Base-by-base conservation (phyloP, 2,888 invertebrate species). In the Drosophila tripunctata region DNA sequence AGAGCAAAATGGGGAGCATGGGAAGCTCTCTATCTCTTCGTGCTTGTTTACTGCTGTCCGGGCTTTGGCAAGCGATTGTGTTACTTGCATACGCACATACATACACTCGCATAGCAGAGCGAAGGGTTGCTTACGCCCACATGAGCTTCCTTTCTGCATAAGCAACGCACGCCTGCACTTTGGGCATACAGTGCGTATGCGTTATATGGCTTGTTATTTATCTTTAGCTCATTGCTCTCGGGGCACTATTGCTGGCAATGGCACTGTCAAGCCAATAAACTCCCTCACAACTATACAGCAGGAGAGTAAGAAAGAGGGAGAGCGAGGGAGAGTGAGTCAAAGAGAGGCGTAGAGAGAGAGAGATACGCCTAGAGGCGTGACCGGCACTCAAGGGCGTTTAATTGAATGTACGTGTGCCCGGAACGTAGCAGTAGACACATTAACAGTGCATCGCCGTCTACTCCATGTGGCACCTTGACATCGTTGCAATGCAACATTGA, bases 201-300 rank as follows among this genome's bases (percentile, higher is more conserved):
- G 83, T 72, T 78, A 85, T 87, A 87, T 65, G 70, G 85, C 88
- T 77, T 87, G 88, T 80, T 83, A 83, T 83, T 83, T 83, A 83
- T 87, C 83, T 83, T 80, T 74, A 65, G 88, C 87, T 83, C 84
- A 84, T 86, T 83, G 88, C 84, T 83, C 73, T 56, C 62, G 56
- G 56, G 58, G 40, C 60, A 60, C 61, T 55, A 57, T 45, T 38
- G 36, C 57, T 56, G 67, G 31, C 45, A 43, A 36, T 41, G 67
- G 22, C 58, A 48, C 47, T 64, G 61, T 47, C 61, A 75, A 84
- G 82, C 67, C 85, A 87, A 80, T 85, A 80, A 85, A 87, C 86
- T 70, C 60, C 43, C 56, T 33, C 50, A 40, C 62, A 61, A 47
- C 52, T 36, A 40, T 27, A 51, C 30, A 48, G 12, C 21, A n/a